phyloP scores from a whole-genome alignment of 1,140 invertebrate genomes.

The Dendrolimus kikuchii region DNA sequence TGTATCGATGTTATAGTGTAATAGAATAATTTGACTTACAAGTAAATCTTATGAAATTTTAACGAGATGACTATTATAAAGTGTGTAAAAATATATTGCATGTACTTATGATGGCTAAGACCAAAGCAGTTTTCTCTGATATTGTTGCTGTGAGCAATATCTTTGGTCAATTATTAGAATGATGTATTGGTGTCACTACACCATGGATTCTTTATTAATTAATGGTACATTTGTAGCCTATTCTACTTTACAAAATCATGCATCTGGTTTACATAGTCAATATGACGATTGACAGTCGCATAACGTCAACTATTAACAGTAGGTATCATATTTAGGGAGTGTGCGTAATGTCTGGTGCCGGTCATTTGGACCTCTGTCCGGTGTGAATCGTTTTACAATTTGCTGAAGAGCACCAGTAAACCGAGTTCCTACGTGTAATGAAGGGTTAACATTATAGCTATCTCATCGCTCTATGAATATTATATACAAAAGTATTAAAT shows the following conservation, averaged over 20 bases:
- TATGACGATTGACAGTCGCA: neutral
- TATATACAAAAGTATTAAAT: slow-evolving; percentile 36
- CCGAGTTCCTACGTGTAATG: slow-evolving; percentile 48
- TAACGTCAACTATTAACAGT: neutral
- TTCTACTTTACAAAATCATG: slow-evolving; percentile 38
- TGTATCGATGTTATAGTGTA: slow-evolving; percentile 22
- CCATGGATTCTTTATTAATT: slow-evolving; percentile 48
- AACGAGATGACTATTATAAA: slow-evolving; percentile 16
- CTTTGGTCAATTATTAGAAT: slow-evolving; percentile 70
- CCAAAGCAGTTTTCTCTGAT: slow-evolving; percentile 57
- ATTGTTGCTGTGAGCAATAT: slow-evolving; percentile 64
- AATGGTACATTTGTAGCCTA: slow-evolving; percentile 33
- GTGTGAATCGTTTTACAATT: neutral
- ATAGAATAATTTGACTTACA: slow-evolving; percentile 11
- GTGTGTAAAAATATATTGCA: slow-evolving; percentile 30
- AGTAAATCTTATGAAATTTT: slow-evolving; percentile 19
- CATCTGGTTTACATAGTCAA: slow-evolving; percentile 11
- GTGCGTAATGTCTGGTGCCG: neutral
- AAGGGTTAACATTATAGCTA: slow-evolving; percentile 34
- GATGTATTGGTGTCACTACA: slow-evolving; percentile 52
- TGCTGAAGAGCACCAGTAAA: slow-evolving; percentile 17
- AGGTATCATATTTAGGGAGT: neutral
- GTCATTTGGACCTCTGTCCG: slow-evolving; percentile 1
- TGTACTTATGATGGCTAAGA: slow-evolving; percentile 58
- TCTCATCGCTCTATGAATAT: slow-evolving; percentile 42